Evolutionary conservation across 1,140 invertebrate genomes (phyloP).

Genomic region (Eulimnadia texana): DNA sequence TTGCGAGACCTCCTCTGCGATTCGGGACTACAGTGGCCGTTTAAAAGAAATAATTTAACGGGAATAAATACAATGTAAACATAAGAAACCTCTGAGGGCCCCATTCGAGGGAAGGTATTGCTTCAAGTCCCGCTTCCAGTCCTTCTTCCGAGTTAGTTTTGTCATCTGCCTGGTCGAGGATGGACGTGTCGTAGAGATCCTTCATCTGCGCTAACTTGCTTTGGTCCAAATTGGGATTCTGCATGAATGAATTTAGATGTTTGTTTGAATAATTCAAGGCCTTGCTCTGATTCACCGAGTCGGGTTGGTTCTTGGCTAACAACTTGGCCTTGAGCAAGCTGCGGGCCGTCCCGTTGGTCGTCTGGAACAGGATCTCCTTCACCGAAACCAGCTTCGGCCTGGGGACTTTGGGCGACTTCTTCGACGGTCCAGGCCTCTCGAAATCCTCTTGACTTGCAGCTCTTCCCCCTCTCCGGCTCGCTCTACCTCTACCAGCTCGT

Average conservation of each 20-base stretch:
- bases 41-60: no score
- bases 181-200: not conserved
- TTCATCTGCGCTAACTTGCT: not conserved
- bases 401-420: not conserved
- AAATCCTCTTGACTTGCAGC: slow-evolving; percentile 6
- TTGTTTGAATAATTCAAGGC: not conserved
- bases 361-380: slow-evolving; percentile 1
- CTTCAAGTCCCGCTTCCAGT: no score
- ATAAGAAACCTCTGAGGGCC: no score
- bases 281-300: not conserved
- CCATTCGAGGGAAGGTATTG: no score
- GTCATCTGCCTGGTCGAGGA: no score
- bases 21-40: no score
- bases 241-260: not conserved
- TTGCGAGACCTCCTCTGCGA: slow-evolving; percentile 18
- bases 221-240: not conserved
- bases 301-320: not conserved
- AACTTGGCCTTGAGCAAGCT: not conserved
- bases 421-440: not conserved
- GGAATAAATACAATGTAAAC: not conserved
- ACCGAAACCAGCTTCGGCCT: slow-evolving; percentile 5
- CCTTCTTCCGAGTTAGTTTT: not conserved
- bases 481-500: not conserved
- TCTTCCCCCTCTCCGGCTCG: not conserved
- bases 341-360: not conserved